These are phyloP conservation scores for Anagrus nilaparvatae DNA, from an alignment of 1,140 invertebrate species.

Conservation along the genomic window DNA sequence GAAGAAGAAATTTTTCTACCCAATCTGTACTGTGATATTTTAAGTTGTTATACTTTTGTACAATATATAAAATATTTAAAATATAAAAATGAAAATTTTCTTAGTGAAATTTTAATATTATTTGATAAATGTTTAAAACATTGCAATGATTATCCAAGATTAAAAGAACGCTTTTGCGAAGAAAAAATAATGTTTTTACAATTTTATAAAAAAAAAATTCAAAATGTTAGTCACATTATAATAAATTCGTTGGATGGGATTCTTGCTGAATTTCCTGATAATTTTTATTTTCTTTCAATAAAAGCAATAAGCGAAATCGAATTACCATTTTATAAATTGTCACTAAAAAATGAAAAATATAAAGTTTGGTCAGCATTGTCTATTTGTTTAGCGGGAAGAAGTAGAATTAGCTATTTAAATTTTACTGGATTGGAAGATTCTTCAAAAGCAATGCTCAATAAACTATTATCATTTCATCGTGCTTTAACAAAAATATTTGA, in stretches of 20 bases:
- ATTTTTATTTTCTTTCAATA: constrained; percentile 43
- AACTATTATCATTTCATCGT: constrained; percentile 31
- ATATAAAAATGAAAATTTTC: constrained; percentile 18
- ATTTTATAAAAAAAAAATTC: constrained; percentile 27
- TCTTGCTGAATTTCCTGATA: constrained; percentile 45
- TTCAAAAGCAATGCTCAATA: constrained; percentile 30
- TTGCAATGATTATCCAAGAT: constrained; percentile 17
- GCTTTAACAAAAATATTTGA: constrained; percentile 27
- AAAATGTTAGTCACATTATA: constrained; percentile 13
- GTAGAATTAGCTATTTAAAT: constrained; percentile 24
- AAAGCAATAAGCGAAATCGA: constrained; percentile 32
- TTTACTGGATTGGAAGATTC: constrained; percentile 20
- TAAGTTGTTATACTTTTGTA: constrained; percentile 47
- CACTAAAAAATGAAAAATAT: constrained; percentile 18
- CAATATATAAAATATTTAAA: constrained; percentile 32
- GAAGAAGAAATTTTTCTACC: constrained; percentile 40
- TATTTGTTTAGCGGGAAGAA: constrained; percentile 30
- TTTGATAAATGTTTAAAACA: constrained; percentile 28
- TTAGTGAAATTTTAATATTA: constrained; percentile 20
- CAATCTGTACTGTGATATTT: constrained; percentile 42
- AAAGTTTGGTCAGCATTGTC: constrained; percentile 29
- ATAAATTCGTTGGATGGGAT: constrained; percentile 24
- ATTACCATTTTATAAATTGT: constrained; percentile 32
- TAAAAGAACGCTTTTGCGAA: constrained; percentile 35
- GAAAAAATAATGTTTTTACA: constrained; percentile 37